A percentile compares a stretch with the other conserved stretches of the same genome.
Evolutionary conservation across 2,888 invertebrate genomes (phyloP).

Genomic region (Cybosia mesomella): DNA sequence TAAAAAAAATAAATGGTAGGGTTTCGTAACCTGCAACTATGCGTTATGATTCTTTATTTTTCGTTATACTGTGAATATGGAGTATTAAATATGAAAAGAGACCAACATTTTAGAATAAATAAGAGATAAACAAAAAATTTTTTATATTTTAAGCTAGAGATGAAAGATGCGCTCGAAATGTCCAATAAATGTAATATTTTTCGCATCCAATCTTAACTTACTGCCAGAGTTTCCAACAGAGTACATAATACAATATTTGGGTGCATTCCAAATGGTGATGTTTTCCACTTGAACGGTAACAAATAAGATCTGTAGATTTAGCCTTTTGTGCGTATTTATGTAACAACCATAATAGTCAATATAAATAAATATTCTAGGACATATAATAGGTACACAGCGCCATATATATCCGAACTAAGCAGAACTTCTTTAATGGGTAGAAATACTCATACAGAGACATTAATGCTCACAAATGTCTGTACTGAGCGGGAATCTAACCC

Average conservation of each 20-base stretch:
- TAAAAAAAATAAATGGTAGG: too few relatives aligned
- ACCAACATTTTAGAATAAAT: not conserved
- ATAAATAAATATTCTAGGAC: not conserved
- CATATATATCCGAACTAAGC: too few relatives aligned
- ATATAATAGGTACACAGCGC: too few relatives aligned
- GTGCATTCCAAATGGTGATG: conserved; percentile 40
- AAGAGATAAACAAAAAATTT: too few relatives aligned
- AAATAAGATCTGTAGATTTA: conserved; percentile 11
- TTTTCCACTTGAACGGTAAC: conserved; percentile 38
- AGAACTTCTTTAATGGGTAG: too few relatives aligned
- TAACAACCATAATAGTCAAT: not conserved
- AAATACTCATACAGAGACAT: too few relatives aligned
- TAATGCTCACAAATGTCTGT: too few relatives aligned
- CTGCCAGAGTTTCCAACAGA: conserved; percentile 9
- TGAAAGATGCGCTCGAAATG: not conserved
- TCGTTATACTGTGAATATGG: too few relatives aligned
- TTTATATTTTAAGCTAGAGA: not conserved
- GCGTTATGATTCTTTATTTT: too few relatives aligned
- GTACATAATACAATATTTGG: conserved; percentile 32
- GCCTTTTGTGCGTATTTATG: not conserved
- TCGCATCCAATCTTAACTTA: not conserved
- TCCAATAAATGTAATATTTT: not conserved
- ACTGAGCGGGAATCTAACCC: too few relatives aligned
- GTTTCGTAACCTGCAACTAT: too few relatives aligned
- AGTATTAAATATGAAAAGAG: too few relatives aligned